Conservation (phyloP, 2,797 vertebrate species). For the Phylloscopus collybita region DNA sequence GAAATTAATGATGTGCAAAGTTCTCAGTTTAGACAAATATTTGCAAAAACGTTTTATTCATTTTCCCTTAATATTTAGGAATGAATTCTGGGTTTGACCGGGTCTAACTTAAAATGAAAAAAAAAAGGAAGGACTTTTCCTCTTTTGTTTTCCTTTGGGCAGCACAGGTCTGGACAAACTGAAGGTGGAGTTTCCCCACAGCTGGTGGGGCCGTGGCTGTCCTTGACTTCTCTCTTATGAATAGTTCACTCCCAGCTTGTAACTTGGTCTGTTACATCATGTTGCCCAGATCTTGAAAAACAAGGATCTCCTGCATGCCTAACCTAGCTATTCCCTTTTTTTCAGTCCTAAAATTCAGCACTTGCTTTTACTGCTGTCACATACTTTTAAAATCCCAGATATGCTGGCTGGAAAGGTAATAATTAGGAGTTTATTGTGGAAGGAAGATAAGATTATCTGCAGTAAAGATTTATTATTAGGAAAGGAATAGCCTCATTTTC, state of each 20-base stretch:
- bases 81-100: neutral
- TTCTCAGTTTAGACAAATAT: conserved; percentile 14
- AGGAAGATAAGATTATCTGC: conserved; percentile 62
- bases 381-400: conserved; percentile 26
- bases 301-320: neutral
- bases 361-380: conserved; percentile 19
- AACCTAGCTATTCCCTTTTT: neutral
- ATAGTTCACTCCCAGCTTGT: neutral
- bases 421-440: conserved; percentile 53
- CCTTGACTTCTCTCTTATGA: neutral
- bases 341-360: neutral
- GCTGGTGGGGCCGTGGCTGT: neutral
- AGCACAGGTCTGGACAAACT: neutral
- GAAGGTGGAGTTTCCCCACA: neutral
- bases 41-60: conserved; percentile 21
- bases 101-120: neutral
- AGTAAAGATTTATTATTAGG: conserved; percentile 64
- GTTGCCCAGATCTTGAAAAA: neutral
- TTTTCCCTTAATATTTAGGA: neutral
- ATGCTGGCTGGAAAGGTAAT: conserved; percentile 33
- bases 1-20: conserved; percentile 21
- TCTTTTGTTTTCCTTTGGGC: neutral
- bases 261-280: neutral
- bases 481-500: conserved; percentile 50
- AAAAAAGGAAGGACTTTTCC: neutral